Base-by-base conservation (phyloP, 2,113 vertebrate species). In the Myodes glareolus region DNA sequence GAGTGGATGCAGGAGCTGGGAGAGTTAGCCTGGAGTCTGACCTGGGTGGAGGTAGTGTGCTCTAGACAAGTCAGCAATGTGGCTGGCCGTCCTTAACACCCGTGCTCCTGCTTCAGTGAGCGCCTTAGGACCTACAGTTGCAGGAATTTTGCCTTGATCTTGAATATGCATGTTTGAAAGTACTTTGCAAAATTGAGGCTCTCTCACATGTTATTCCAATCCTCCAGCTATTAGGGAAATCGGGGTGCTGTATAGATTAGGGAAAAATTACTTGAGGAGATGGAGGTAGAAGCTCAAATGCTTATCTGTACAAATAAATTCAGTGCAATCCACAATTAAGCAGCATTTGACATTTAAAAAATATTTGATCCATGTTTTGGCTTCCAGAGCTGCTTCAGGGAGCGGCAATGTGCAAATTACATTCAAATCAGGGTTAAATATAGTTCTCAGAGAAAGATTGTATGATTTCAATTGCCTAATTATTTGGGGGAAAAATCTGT, bases 401-500 rank as follows among this genome's bases (percentile, higher is more conserved):
- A 93, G 96, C 94, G 97, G 96, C 98, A 97, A 98, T 97, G 97
- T 97, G 98, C 96, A 98, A 98, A 99, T 98, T 97, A 97, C 98
- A 98, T 99, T 98, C 98, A 98, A 99, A 98, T 98, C 97, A 97
- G 98, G 96, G 96, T 98, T 98, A 98, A 99, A 98, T 98, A 98
- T 98, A 98, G 98, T 98, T 98, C 97, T 97, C 96, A 72, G 96
- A 96, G 96, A 98, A 97, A 98, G 97, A 97, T 84, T 93, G 97
- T 92, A 97, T 13, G 39, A 98, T 98, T 98, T 96, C 98, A 98
- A 98, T 97, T 98, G 98, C 98, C 96, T 98, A 98, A 98, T 98
- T 98, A 98, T 99, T 99, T 98, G 97, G 98, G 97, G 95, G 55
- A 84, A 98, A 77, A 98, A 98, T 98, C 98, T 98, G 98, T 98